These are phyloP conservation scores for Stenodera caucasica DNA, from an alignment of 2,888 invertebrate species.

Conservation along the genomic window DNA sequence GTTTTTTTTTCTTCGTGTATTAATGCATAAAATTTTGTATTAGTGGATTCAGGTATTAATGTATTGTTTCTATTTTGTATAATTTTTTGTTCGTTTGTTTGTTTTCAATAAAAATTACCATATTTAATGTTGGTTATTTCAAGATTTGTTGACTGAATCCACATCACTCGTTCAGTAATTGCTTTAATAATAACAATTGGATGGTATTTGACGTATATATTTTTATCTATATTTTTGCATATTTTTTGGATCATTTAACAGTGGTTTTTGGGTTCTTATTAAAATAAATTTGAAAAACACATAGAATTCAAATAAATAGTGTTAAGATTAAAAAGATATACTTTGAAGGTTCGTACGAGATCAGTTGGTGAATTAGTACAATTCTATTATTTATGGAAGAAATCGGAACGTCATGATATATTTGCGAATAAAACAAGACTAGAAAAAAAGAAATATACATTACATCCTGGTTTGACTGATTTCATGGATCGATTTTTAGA, in stretches of 20 bases:
- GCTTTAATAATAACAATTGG: not conserved
- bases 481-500: constrained; percentile 92
- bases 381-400: constrained; percentile 98
- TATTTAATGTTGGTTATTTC: not conserved
- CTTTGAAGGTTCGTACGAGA: constrained; percentile 75
- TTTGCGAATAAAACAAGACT: constrained; percentile 84
- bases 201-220: too few relatives aligned
- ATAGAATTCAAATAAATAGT: not conserved
- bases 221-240: too few relatives aligned
- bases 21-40: not conserved
- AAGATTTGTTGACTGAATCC: not conserved
- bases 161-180: not conserved
- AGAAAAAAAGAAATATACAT: constrained; percentile 89
- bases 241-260: too few relatives aligned
- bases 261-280: too few relatives aligned
- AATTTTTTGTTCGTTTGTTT: not conserved
- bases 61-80: constrained; percentile 5
- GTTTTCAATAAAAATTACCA: not conserved
- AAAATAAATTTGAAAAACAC: not conserved
- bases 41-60: constrained; percentile 4
- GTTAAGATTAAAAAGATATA: constrained; percentile 12
- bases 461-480: constrained; percentile 91
- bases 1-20: not conserved
- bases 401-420: constrained; percentile 94
- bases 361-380: constrained; percentile 96